Percentiles rank a stretch among this genome's conserved stretches.
phyloP scores from a whole-genome alignment of 2,113 vertebrate genomes.

The Protobothrops flavoviridis region DNA sequence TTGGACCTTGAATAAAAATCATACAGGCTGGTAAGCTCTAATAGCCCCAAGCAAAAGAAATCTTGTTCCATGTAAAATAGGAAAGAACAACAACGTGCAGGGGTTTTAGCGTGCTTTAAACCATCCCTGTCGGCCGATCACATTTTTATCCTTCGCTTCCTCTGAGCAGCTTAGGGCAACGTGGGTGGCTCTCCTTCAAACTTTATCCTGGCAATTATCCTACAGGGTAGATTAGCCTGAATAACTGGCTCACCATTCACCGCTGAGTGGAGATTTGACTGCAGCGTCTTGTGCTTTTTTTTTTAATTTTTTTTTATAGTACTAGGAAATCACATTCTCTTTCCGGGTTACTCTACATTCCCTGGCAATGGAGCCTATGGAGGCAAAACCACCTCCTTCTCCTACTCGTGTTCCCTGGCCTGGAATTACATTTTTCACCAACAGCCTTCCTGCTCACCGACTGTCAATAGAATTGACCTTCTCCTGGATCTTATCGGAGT shows the following conservation, averaged over 20 bases:
- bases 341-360: not conserved
- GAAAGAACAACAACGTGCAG: not conserved
- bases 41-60: not conserved
- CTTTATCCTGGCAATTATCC: not conserved
- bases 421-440: not conserved
- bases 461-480: constrained; percentile 89
- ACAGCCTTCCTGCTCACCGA: constrained; percentile 69
- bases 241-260: not conserved
- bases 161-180: not conserved
- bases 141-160: not conserved
- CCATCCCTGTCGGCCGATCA: not conserved
- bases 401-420: not conserved
- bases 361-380: not conserved
- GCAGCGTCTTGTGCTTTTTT: not conserved
- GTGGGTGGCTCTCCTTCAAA: not conserved
- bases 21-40: not conserved
- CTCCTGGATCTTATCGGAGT: constrained; percentile 87
- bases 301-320: not conserved
- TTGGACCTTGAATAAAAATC: not conserved
- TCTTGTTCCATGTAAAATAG: not conserved
- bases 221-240: not conserved
- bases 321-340: not conserved
- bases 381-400: not conserved
- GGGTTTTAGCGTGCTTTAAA: not conserved
- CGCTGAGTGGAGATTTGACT: not conserved